Evolutionary conservation across 2,113 vertebrate species (phyloP).

Genomic region (Datnioides undecimradiatus): DNA sequence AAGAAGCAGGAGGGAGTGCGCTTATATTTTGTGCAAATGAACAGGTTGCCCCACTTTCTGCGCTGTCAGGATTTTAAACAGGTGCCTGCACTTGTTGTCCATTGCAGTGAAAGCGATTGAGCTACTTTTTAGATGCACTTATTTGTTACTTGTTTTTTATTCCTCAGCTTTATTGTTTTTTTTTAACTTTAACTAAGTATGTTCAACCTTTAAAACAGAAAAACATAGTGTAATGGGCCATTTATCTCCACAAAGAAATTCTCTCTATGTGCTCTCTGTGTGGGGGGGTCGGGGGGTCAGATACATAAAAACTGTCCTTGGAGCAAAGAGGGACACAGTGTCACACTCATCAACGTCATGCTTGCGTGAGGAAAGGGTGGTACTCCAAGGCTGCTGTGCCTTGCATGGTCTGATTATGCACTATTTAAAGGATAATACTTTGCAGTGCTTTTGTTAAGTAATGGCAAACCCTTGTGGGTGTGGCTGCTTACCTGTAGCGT

Average conservation of each 20-base stretch:
- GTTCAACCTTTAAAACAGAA: background rate
- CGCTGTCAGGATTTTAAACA: conserved; percentile 21
- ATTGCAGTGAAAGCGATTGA: conserved; percentile 5
- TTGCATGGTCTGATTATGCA: background rate
- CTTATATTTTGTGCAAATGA: conserved; percentile 28
- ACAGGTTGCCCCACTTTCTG: conserved; percentile 71
- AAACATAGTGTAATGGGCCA: background rate
- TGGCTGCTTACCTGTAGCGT: conserved; percentile 43
- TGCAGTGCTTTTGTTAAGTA: conserved; percentile 50
- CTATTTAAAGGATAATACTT: conserved; percentile 35
- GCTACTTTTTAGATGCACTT: background rate
- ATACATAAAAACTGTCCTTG: background rate
- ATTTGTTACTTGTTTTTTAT: background rate
- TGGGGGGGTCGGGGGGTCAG: background rate
- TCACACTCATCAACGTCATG: background rate
- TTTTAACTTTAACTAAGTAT: background rate
- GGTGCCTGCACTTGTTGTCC: conserved; percentile 5
- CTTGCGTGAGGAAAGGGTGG: background rate
- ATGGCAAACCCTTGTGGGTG: conserved; percentile 44
- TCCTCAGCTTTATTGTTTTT: background rate
- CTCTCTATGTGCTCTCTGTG: background rate
- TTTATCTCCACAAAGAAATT: background rate
- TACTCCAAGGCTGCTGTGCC: background rate
- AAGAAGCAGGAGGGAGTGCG: conserved; percentile 31
- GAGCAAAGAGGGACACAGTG: background rate